Evolutionary conservation across 2,113 vertebrate species (phyloP), one percentile per base, ranked within the genome.

Genomic region (Pholis gunnellus): DNA sequence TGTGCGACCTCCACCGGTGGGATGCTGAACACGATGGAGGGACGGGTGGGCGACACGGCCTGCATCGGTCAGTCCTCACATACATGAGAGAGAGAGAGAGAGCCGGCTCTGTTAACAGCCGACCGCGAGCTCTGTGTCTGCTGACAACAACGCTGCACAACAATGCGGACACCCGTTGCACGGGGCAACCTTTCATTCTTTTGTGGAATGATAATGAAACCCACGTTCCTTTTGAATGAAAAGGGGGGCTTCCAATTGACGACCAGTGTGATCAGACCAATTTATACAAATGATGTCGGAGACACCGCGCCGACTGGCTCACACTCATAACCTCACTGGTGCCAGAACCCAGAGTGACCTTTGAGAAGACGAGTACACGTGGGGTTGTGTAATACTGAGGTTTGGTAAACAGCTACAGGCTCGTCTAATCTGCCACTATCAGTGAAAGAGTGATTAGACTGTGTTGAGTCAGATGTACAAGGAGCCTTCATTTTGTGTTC

Each of bases 21-120:
- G 89, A 94, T 97, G n/a, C 87, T 95, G 31, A 97, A 96, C 89
- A 96, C 97, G 94, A 95, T 97, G 92, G 87, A 96, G 76, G 96
- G 96, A 67, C 96, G 97, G 20, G 95, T 96, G 84, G 96, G 97
- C 61, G 97, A 97, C 91, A 96, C 95, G n/a, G 87, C 96, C 0
- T 96, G 94, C 75, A 92, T 97, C 84, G 96, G 95, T 97, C 91
- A 91, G 94, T 83, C 25, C 17, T 31, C 15, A 27, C n/a, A 15
- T 25, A n/a, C n/a, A 34, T 0, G 34, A 34, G 34, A 34, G n/a
- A n/a, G n/a, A n/a, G 34, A 34, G 34, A 34, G 34, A 34, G 34
- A 34, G 29, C 2, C 2, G 4, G 29, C 29, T 29, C 29, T 29
- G 29, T 29, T 29, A 29, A 29, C 29, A 29, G 29, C 29, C 29